Evolutionary conservation across 2,888 invertebrate genomes (phyloP).

Genomic region (Dryococelus australis): DNA sequence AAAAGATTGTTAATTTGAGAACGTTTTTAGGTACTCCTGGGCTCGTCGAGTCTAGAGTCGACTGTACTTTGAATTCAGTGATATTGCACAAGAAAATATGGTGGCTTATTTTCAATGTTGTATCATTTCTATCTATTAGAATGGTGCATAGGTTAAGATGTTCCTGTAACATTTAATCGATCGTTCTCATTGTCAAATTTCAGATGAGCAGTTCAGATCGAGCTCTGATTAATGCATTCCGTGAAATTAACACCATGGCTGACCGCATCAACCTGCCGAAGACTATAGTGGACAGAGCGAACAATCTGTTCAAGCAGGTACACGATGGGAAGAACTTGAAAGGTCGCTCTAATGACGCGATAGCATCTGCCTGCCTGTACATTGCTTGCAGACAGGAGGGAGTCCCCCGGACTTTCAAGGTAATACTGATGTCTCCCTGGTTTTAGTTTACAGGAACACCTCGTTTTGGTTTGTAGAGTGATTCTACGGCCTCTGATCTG

Average conservation of each 20-base stretch:
- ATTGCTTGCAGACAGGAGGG: constrained; percentile 99
- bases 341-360: constrained; percentile 96
- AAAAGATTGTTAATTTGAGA: no score
- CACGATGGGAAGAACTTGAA: constrained; percentile 96
- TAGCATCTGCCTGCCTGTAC: constrained; percentile 97
- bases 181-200: constrained; percentile 53
- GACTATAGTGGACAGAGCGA: constrained; percentile 96
- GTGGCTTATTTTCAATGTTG: no score
- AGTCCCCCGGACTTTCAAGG: constrained; percentile 96
- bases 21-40: no score
- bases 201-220: constrained; percentile 95
- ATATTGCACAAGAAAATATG: no score
- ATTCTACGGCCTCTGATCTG: no score
- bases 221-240: constrained; percentile 93
- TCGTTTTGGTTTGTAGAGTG: no score
- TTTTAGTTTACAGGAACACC: no score
- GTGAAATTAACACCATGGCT: constrained; percentile 98
- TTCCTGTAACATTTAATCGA: no score
- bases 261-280: constrained; percentile 96
- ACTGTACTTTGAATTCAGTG: no score
- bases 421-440: constrained; percentile 35
- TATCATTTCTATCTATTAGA: no score
- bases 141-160: no score
- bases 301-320: constrained; percentile 97
- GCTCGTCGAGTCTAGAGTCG: no score